phyloP scores from a whole-genome alignment of 1,140 invertebrate genomes.

The Drosophila lowei region DNA sequence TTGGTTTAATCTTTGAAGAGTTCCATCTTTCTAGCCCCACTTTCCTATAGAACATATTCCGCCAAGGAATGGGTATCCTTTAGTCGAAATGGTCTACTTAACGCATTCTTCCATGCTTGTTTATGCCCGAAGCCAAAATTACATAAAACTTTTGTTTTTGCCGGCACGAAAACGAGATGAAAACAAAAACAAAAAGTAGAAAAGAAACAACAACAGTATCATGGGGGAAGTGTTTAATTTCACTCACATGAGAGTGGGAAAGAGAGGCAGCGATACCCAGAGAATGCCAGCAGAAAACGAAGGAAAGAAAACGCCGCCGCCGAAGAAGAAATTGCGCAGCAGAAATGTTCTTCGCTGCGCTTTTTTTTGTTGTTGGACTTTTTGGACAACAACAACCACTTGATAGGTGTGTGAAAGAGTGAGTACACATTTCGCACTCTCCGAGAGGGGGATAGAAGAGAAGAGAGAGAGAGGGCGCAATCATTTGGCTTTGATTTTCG shows the following conservation, averaged over 20 bases:
- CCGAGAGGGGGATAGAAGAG: neutral
- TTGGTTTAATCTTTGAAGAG: too few relatives aligned
- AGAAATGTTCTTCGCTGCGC: slow-evolving; percentile 39
- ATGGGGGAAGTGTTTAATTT: too few relatives aligned
- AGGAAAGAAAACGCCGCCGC: slow-evolving; percentile 31
- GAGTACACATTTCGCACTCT: slow-evolving; percentile 23
- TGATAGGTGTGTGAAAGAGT: slow-evolving; percentile 13
- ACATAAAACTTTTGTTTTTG: slow-evolving; percentile 4
- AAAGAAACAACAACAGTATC: neutral
- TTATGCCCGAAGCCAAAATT: neutral
- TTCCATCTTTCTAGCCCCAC: too few relatives aligned
- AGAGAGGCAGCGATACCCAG: slow-evolving; percentile 1
- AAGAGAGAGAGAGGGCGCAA: slow-evolving; percentile 1
- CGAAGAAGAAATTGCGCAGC: slow-evolving; percentile 72
- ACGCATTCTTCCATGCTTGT: neutral
- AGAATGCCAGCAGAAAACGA: slow-evolving; percentile 6
- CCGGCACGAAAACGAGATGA: slow-evolving; percentile 11
- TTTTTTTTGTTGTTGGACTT: slow-evolving; percentile 21
- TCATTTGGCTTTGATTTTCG: slow-evolving; percentile 30
- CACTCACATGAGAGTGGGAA: slow-evolving; percentile 1
- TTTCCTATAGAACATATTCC: too few relatives aligned
- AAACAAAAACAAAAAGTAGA: slow-evolving; percentile 23
- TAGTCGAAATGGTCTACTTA: too few relatives aligned
- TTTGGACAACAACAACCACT: slow-evolving; percentile 40
- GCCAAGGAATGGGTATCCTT: too few relatives aligned